Conservation (phyloP, 2,113 vertebrate species). For the human region DNA sequence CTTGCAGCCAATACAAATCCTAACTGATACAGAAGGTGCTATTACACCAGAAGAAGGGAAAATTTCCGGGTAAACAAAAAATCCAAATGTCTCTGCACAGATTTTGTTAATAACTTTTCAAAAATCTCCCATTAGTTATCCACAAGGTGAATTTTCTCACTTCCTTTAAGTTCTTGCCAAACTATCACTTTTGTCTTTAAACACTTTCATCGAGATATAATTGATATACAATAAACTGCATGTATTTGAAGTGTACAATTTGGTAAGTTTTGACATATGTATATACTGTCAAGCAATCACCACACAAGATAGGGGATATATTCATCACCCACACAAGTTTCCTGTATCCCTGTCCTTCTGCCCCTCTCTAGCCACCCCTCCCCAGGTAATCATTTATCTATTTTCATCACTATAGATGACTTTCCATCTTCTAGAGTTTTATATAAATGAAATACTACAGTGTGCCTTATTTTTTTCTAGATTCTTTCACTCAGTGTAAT, state of each 20-base stretch:
- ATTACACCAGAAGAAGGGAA: background rate
- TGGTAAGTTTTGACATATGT: background rate
- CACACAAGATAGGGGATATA: background rate
- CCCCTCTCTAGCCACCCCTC: too few relatives aligned
- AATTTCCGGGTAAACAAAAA: background rate
- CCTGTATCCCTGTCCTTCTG: background rate
- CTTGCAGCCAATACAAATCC: background rate
- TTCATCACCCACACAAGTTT: background rate
- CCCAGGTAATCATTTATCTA: too few relatives aligned
- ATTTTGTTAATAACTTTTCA: background rate
- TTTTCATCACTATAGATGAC: too few relatives aligned
- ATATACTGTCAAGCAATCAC: background rate
- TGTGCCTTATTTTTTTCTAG: too few relatives aligned
- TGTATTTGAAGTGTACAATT: conserved; percentile 2
- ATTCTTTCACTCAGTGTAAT: too few relatives aligned
- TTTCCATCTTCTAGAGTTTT: too few relatives aligned
- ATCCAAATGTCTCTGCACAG: background rate
- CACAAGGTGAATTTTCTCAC: background rate
- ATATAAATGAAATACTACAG: too few relatives aligned
- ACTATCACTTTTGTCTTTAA: background rate
- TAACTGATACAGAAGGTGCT: background rate
- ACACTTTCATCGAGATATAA: background rate
- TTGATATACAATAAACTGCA: background rate
- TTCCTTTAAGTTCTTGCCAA: background rate
- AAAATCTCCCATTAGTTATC: background rate